These are phyloP conservation scores for Hormaphis cornu DNA, from an alignment of 1,140 invertebrate genomes.

Conservation along the genomic window DNA sequence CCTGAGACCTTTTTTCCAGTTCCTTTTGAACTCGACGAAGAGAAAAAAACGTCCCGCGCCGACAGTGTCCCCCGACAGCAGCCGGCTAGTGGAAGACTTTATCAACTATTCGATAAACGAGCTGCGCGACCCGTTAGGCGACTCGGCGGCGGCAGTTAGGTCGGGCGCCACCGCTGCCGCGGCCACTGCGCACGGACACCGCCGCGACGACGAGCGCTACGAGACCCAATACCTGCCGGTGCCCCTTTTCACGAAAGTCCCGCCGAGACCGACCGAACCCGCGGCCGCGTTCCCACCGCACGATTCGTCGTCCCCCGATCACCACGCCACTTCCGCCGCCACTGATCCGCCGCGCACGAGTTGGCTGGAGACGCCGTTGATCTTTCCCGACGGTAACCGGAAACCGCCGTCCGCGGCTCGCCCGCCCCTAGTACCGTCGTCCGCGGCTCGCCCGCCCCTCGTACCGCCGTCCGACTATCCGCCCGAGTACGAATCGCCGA, in stretches of 20 bases:
- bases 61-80: neutral
- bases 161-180: too few relatives aligned
- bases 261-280: neutral
- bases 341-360: neutral
- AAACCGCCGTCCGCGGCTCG: neutral
- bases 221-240: slow-evolving; percentile 18
- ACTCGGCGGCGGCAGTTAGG: too few relatives aligned
- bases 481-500: neutral
- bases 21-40: slow-evolving; percentile 15
- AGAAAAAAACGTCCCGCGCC: slow-evolving; percentile 17
- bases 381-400: neutral
- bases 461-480: neutral
- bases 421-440: neutral
- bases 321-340: neutral
- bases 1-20: slow-evolving; percentile 11
- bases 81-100: neutral
- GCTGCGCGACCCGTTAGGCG: neutral
- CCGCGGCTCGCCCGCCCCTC: neutral
- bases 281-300: neutral
- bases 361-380: slow-evolving; percentile 8
- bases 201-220: too few relatives aligned
- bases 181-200: too few relatives aligned
- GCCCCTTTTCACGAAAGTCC: neutral
- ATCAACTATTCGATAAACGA: neutral
- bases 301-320: neutral